These are phyloP conservation scores for Pelecanus crispus DNA, from an alignment of 2,113 vertebrate species.

Conservation along the genomic window DNA sequence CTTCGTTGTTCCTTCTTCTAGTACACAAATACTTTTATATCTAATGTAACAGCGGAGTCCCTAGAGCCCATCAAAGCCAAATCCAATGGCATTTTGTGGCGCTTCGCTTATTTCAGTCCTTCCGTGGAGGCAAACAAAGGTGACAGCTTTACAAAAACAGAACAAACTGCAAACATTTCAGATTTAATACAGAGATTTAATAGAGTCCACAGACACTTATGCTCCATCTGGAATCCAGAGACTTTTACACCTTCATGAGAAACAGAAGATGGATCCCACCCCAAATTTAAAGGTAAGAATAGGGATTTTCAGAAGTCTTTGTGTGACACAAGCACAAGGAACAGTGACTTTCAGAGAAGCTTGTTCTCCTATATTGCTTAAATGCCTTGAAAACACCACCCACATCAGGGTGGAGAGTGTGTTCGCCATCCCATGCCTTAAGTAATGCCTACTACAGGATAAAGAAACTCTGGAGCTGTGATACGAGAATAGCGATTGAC, in stretches of 20 bases:
- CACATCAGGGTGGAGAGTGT: background rate
- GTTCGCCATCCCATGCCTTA: background rate
- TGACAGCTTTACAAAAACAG: background rate
- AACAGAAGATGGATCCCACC: background rate
- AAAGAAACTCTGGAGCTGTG: background rate
- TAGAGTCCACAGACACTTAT: background rate
- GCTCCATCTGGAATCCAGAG: conserved; percentile 21
- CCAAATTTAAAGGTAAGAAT: background rate
- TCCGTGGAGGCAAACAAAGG: background rate
- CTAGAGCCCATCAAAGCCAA: background rate
- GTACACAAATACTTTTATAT: background rate
- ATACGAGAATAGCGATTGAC: background rate
- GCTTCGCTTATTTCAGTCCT: background rate
- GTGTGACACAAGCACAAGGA: background rate
- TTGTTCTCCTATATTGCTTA: background rate
- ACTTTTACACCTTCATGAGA: conserved; percentile 15
- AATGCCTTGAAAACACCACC: background rate
- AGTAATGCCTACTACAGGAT: background rate
- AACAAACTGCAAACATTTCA: background rate
- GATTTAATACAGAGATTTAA: conserved; percentile 20
- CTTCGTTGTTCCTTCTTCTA: background rate
- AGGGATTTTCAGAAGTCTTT: conserved; percentile 6
- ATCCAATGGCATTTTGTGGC: background rate
- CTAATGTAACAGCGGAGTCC: background rate
- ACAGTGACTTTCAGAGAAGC: background rate